A percentile compares a stretch with the other conserved stretches of the same genome.
These are phyloP conservation scores for Andrena chrysosceles DNA, from an alignment of 2,888 invertebrate genomes.

Conservation along the genomic window DNA sequence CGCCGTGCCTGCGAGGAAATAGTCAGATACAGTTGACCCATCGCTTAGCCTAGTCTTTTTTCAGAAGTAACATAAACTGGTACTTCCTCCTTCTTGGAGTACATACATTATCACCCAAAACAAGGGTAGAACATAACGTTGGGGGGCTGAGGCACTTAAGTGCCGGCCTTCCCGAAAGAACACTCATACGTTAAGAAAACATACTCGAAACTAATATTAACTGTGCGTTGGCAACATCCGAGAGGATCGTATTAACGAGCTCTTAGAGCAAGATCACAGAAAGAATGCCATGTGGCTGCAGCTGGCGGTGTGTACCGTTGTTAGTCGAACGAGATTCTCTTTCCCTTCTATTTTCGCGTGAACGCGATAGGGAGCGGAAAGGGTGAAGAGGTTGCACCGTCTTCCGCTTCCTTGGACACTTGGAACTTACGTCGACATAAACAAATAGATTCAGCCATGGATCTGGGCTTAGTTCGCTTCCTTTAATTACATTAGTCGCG, in stretches of 20 bases:
- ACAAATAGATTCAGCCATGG: background rate
- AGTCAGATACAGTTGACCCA: background rate
- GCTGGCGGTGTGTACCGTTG: conserved; percentile 79
- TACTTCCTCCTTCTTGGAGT: conserved; percentile 26
- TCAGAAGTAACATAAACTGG: conserved; percentile 25
- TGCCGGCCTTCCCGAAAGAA: conserved; percentile 54
- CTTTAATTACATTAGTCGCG: background rate
- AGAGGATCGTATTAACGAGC: conserved; percentile 83
- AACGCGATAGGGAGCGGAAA: conserved; percentile 55
- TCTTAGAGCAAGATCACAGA: conserved; percentile 82
- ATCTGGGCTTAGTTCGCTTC: background rate
- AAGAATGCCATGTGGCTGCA: conserved; percentile 82
- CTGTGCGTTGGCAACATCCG: conserved; percentile 83
- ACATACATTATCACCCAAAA: conserved; percentile 58
- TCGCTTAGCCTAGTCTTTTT: background rate
- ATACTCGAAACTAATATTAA: conserved; percentile 84
- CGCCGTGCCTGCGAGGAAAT: background rate
- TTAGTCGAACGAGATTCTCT: conserved; percentile 66
- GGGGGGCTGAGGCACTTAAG: conserved; percentile 51
- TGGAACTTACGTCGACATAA: conserved; percentile 46
- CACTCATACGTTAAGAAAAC: conserved; percentile 82
- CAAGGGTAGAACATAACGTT: conserved; percentile 52
- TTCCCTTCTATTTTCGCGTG: conserved; percentile 71
- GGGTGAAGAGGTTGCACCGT: conserved; percentile 49
- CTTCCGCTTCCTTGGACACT: conserved; percentile 52